Base-by-base conservation (phyloP, 2,888 invertebrate genomes). In the Drosophila paranaensis region DNA sequence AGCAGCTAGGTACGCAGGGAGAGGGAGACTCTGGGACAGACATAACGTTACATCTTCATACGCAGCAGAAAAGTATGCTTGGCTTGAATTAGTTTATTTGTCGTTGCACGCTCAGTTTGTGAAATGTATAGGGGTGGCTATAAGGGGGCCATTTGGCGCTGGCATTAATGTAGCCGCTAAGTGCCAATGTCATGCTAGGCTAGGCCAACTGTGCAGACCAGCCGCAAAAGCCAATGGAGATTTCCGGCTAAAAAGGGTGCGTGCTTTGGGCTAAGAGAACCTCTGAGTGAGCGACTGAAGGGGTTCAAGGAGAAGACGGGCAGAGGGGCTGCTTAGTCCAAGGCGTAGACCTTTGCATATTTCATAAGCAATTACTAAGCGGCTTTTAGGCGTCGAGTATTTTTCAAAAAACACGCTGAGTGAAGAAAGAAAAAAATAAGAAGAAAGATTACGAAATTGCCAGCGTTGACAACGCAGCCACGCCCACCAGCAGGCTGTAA, bases 351-450 rank as follows among this genome's bases (percentile, higher is more conserved):
- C 78, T 87, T 83, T 91, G 90, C 90, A 91, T 91, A 90, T 91
- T 90, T 90, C 83, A 91, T 91, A 90, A 91, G 90, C 90, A 90
- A 91, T 91, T 90, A 90, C 90, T 87, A 84, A 87, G 82, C 86
- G 81, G 81, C 79, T 78, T 78, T 76, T 73, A 76, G 83, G 65
- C 77, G 79, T 74, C 68, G 74, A 77, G 66, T 71, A 66, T 78
- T 78, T 77, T 71, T 74, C 66, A 77, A 69, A 56, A 71, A 40
- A 39, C 37, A 39, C 39, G 14, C 14, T 14, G 37, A 60, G 33
- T 40, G 27, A 27, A 65, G 11, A 37, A 56, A 54, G 51, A 61
- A 42, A 58, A 54, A 40, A 33, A 33, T 2, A 30, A 20, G 51
- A 40, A 33, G 43, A 56, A 56, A 56, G 43, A 56, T 56, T 56